Conservation (phyloP, 2,113 vertebrate species). For the Amblyopsis rosae region DNA sequence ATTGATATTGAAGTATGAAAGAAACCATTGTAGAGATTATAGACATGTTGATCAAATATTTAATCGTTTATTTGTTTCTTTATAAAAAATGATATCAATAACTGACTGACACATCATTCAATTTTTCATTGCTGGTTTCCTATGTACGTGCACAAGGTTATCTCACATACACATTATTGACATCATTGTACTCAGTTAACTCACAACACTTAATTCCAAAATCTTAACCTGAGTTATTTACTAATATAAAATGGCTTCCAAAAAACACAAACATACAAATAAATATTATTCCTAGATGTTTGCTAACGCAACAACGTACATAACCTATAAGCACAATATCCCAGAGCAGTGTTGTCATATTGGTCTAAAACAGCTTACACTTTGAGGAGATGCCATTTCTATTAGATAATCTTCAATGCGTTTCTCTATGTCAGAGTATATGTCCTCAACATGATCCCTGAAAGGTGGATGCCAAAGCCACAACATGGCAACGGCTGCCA, state of each 20-base stretch:
- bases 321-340: constrained; percentile 2
- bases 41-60: too few relatives aligned
- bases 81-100: background rate
- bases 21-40: too few relatives aligned
- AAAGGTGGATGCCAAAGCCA: constrained; percentile 70
- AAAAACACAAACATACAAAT: constrained; percentile 17
- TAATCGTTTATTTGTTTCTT: background rate
- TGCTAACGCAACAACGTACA: background rate
- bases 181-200: background rate
- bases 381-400: constrained; percentile 55
- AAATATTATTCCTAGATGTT: background rate
- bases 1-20: too few relatives aligned
- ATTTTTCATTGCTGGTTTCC: constrained; percentile 11
- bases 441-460: constrained; percentile 63
- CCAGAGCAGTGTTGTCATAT: constrained; percentile 50
- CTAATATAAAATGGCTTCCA: background rate
- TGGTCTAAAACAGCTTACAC: constrained; percentile 69
- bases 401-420: constrained; percentile 69
- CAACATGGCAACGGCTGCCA: constrained; percentile 43
- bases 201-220: background rate
- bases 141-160: background rate
- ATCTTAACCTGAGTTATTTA: background rate
- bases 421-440: constrained; percentile 64
- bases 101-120: background rate
- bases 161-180: constrained; percentile 7